phyloP scores from a whole-genome alignment of 2,888 invertebrate species.

The Xylota sylvarum region DNA sequence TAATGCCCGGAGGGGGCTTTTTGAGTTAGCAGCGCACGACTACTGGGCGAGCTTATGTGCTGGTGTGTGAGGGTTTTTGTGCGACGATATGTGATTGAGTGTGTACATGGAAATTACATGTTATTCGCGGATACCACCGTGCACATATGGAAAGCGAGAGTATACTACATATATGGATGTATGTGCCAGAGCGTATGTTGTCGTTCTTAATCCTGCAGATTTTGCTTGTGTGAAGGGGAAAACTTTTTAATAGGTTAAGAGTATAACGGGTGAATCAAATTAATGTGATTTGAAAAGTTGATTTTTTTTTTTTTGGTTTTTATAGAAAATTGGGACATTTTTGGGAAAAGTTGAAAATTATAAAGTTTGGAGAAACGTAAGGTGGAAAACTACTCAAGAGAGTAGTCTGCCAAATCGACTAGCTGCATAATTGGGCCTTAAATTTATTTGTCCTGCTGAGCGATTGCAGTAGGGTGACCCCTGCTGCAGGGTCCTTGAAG shows the following conservation, averaged over 20 bases:
- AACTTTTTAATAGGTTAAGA: constrained; percentile 62
- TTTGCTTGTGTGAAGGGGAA: constrained; percentile 10
- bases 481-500: no score
- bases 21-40: constrained; percentile 44
- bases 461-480: no score
- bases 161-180: no score
- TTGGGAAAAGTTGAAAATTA: constrained; percentile 4
- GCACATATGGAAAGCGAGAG: constrained; percentile 45
- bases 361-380: background rate
- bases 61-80: constrained; percentile 1
- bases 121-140: constrained; percentile 32
- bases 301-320: constrained; percentile 3
- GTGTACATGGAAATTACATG: constrained; percentile 56
- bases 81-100: constrained; percentile 43
- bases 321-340: background rate
- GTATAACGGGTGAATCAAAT: constrained; percentile 54
- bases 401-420: no score
- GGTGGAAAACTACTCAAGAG: no score
- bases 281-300: constrained; percentile 38
- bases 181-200: constrained; percentile 37
- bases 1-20: constrained; percentile 61
- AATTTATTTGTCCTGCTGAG: no score
- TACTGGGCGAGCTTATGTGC: no score
- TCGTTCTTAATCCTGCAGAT: constrained; percentile 46
- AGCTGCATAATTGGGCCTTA: no score